Percentiles rank a stretch among this genome's conserved stretches.
Evolutionary conservation across 2,888 invertebrate species (phyloP).

Genomic region (Polyommatus iphigenia): DNA sequence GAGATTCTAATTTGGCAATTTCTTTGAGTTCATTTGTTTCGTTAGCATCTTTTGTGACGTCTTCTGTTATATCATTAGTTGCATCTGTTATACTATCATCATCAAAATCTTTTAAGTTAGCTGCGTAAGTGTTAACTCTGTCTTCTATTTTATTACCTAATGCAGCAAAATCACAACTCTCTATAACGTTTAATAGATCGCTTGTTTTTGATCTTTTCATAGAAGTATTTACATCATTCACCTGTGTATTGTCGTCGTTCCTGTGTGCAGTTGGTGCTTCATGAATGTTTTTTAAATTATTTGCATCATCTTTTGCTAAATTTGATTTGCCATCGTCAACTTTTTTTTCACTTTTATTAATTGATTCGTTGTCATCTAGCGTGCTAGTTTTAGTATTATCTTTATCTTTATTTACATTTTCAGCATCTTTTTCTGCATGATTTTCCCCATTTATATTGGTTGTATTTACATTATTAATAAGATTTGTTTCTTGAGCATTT

Average conservation of each 20-base stretch:
- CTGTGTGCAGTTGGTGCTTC: neutral
- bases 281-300: constrained; percentile 14
- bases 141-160: constrained; percentile 73
- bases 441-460: constrained; percentile 24
- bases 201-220: constrained; percentile 46
- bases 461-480: constrained; percentile 28
- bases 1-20: constrained; percentile 23
- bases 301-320: neutral
- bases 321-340: constrained; percentile 14
- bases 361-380: neutral
- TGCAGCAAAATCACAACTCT: constrained; percentile 74
- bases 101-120: constrained; percentile 61
- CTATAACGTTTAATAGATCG: constrained; percentile 68
- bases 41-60: constrained; percentile 12
- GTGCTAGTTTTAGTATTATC: neutral
- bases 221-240: neutral
- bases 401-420: constrained; percentile 34
- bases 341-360: neutral
- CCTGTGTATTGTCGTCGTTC: constrained; percentile 13
- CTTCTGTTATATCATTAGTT: constrained; percentile 27
- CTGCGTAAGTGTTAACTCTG: constrained; percentile 58
- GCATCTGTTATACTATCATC: constrained; percentile 35
- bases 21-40: constrained; percentile 5
- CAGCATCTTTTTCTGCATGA: neutral
- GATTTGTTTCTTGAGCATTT: constrained; percentile 32